These are phyloP conservation scores for Perca fluviatilis DNA, from an alignment of 2,113 vertebrate species.

Conservation along the genomic window DNA sequence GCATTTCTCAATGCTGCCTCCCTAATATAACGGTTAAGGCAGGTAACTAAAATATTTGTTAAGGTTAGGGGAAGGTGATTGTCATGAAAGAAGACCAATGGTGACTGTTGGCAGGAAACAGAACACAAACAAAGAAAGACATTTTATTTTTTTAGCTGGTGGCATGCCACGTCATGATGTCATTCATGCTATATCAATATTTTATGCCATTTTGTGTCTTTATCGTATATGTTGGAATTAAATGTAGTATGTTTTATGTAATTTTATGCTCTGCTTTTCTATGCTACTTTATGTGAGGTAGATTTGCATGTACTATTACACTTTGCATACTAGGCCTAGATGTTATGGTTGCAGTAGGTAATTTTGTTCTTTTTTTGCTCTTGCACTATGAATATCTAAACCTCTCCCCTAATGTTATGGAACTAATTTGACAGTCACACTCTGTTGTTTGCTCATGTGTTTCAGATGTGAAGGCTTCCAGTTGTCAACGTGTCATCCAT, in stretches of 20 bases:
- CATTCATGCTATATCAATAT: background rate
- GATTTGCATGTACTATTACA: no score
- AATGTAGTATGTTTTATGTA: background rate
- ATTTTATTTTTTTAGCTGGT: no score
- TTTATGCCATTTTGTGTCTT: background rate
- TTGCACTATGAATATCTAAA: background rate
- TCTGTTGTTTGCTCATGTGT: slow-evolving; percentile 8
- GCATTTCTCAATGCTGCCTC: background rate
- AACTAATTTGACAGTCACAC: background rate
- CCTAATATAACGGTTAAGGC: background rate
- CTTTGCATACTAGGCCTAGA: background rate
- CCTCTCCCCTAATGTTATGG: background rate
- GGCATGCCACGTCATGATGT: background rate
- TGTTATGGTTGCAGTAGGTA: no score
- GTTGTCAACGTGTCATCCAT: background rate
- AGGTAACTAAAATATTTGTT: background rate
- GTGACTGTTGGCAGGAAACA: background rate
- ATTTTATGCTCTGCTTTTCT: background rate
- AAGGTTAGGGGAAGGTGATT: background rate
- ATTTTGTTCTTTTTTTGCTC: background rate
- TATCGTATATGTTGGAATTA: background rate
- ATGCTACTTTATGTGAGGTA: background rate
- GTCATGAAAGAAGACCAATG: background rate
- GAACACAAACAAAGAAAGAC: background rate
- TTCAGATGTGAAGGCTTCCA: slow-evolving; percentile 57